A percentile compares a stretch with the other conserved stretches of the same genome.
Evolutionary conservation across 1,140 invertebrate species (phyloP).

Genomic region (Micrasema longulum): DNA sequence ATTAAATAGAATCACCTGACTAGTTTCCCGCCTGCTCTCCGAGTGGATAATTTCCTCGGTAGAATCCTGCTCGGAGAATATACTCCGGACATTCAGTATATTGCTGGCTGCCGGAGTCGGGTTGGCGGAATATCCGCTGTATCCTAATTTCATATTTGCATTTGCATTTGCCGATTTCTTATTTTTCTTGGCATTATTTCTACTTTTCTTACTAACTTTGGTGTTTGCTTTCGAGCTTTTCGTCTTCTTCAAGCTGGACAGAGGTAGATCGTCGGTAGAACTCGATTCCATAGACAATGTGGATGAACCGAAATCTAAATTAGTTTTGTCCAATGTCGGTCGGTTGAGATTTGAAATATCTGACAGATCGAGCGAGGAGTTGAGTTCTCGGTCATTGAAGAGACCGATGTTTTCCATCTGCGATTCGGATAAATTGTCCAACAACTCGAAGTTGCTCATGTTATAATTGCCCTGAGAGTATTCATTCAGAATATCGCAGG

Average conservation of each 20-base stretch:
- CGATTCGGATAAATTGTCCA: constrained; percentile 22
- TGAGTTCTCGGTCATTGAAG: constrained; percentile 24
- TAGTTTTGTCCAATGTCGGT: neutral
- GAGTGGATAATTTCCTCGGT: constrained; percentile 1
- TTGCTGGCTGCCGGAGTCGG: neutral
- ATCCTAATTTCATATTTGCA: neutral
- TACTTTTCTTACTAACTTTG: constrained; percentile 9
- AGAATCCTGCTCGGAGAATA: neutral
- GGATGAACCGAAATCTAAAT: neutral
- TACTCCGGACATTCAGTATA: constrained; percentile 10
- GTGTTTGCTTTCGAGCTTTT: neutral
- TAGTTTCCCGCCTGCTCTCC: neutral
- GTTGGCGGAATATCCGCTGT: constrained; percentile 3
- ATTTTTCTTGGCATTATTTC: neutral
- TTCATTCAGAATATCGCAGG: constrained; percentile 12
- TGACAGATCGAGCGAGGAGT: neutral
- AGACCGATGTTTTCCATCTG: constrained; percentile 31
- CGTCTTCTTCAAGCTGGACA: neutral
- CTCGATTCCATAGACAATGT: neutral
- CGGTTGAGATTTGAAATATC: neutral
- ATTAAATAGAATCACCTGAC: constrained; percentile 1
- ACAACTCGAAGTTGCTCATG: constrained; percentile 27
- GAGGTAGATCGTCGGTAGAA: neutral
- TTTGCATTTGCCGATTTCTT: too few relatives aligned
- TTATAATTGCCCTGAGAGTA: constrained; percentile 21